These are phyloP conservation scores for Pangasius macronema DNA, from an alignment of 2,797 vertebrate species.

Conservation along the genomic window DNA sequence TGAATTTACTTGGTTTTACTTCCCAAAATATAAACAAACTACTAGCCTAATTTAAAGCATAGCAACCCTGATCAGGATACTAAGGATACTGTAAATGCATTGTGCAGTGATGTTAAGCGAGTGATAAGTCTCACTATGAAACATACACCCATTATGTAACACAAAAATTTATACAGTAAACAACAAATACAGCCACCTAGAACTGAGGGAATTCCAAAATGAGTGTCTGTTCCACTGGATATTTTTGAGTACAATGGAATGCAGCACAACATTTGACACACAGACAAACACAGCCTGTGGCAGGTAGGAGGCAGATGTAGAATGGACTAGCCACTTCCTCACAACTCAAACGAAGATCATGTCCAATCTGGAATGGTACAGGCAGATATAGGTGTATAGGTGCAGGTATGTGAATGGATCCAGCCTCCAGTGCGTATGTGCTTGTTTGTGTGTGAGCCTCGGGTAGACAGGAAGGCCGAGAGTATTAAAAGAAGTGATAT, in stretches of 20 bases:
- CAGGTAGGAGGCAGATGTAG: neutral
- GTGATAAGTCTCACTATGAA: too few relatives aligned
- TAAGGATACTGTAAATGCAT: neutral
- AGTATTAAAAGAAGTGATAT: slow-evolving; percentile 44
- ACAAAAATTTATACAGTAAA: too few relatives aligned
- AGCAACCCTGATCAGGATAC: neutral
- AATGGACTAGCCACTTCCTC: neutral
- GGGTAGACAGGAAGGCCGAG: neutral
- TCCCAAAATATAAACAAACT: neutral
- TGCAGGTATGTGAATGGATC: neutral
- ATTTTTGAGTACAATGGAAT: neutral
- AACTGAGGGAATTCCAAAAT: neutral
- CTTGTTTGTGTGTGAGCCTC: slow-evolving; percentile 13
- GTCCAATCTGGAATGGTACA: slow-evolving; percentile 16
- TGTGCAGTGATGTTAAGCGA: too few relatives aligned
- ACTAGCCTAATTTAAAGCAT: neutral
- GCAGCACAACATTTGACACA: neutral
- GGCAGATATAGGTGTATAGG: neutral
- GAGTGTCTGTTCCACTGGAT: neutral
- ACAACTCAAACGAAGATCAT: slow-evolving; percentile 31
- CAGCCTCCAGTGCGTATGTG: neutral
- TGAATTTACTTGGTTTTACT: neutral
- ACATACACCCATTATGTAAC: too few relatives aligned
- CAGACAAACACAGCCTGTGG: neutral
- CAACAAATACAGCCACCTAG: too few relatives aligned